Conservation (phyloP, 2,797 vertebrate species). For the Sebastolobus altivelis region DNA sequence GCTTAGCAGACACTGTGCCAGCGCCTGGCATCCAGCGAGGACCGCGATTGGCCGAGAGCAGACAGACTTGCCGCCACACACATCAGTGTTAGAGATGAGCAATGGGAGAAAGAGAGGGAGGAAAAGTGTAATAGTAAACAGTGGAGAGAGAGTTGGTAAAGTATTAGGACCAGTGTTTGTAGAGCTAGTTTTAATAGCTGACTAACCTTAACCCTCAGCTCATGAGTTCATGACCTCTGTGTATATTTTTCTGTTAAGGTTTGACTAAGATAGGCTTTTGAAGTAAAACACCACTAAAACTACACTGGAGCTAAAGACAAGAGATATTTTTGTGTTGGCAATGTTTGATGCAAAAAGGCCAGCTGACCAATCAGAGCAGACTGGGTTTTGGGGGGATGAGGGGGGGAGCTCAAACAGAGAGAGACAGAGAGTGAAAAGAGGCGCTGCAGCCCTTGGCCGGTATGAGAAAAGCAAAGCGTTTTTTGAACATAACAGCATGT, state of each 20-base stretch:
- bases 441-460: too few relatives aligned
- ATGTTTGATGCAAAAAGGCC: too few relatives aligned
- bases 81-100: slow-evolving; percentile 38
- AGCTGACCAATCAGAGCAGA: too few relatives aligned
- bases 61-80: slow-evolving; percentile 35
- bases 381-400: too few relatives aligned
- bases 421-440: too few relatives aligned
- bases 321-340: not conserved
- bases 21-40: slow-evolving; percentile 46
- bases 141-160: slow-evolving; percentile 1
- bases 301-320: not conserved
- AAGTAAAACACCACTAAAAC: not conserved
- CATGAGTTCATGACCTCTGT: slow-evolving; percentile 19
- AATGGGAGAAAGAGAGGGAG: slow-evolving; percentile 41
- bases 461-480: too few relatives aligned
- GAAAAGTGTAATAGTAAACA: slow-evolving; percentile 36
- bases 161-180: slow-evolving; percentile 2
- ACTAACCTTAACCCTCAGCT: not conserved
- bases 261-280: not conserved
- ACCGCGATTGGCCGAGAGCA: slow-evolving; percentile 42
- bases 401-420: too few relatives aligned
- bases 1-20: slow-evolving; percentile 53
- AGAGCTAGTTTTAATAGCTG: not conserved
- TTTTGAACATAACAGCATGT: rapidly evolving
- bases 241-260: not conserved